These are phyloP conservation scores for Ruditapes philippinarum DNA, from an alignment of 1,140 invertebrate species.

Conservation along the genomic window DNA sequence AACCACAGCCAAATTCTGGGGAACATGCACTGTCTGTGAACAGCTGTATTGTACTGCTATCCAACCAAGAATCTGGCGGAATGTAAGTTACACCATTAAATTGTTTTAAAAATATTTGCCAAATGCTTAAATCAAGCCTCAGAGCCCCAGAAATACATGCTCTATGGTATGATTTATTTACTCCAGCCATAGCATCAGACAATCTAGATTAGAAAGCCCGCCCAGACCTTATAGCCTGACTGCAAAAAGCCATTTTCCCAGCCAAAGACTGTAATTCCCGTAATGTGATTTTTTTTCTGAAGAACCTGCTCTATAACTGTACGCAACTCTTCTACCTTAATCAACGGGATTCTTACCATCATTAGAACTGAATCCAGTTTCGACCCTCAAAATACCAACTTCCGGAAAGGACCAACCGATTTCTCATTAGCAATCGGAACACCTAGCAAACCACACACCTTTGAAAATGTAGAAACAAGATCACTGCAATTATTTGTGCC, in stretches of 20 bases:
- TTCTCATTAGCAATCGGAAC: too few species aligned
- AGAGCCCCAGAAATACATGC: neutral
- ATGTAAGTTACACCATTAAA: conserved; percentile 57
- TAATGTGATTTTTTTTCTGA: conserved; percentile 10
- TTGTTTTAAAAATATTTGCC: conserved; percentile 36
- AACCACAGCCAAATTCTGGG: neutral
- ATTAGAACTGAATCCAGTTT: too few species aligned
- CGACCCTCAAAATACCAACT: too few species aligned
- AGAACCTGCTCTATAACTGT: too few species aligned
- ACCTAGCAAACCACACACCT: too few species aligned
- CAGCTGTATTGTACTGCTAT: conserved; percentile 32
- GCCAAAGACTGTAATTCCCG: conserved; percentile 50
- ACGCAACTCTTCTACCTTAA: too few species aligned
- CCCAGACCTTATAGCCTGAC: conserved; percentile 36
- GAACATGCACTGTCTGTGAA: conserved; percentile 61
- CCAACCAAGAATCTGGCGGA: neutral
- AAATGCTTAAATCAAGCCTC: conserved; percentile 38
- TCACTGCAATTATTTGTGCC: too few species aligned
- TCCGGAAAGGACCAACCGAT: neutral
- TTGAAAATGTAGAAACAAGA: too few species aligned
- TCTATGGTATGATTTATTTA: conserved; percentile 11
- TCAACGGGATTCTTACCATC: too few species aligned
- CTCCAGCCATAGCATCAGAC: neutral
- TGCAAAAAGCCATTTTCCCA: conserved; percentile 49
- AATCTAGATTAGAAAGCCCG: conserved; percentile 29